Conservation (phyloP, 2,113 vertebrate species). For the Ptychochromis oligacanthus region DNA sequence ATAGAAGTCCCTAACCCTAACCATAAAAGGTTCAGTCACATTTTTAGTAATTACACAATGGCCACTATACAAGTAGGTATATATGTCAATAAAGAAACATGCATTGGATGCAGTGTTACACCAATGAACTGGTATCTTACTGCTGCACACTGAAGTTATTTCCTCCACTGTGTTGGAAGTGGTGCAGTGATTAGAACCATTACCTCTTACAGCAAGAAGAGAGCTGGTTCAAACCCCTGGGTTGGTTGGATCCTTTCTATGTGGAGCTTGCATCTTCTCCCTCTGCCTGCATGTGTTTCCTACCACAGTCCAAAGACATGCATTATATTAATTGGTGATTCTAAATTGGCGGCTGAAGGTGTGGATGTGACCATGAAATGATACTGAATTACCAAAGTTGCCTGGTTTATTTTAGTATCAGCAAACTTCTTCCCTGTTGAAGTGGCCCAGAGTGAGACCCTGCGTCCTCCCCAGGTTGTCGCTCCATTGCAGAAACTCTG, state of each 20-base stretch:
- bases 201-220: no score
- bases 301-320: no score
- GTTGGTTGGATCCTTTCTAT: not conserved
- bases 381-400: not conserved
- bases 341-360: not conserved
- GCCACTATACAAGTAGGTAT: not conserved
- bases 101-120: not conserved
- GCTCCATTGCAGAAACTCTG: not conserved
- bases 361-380: not conserved
- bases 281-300: not conserved
- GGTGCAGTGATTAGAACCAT: no score
- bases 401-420: not conserved
- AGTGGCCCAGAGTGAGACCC: not conserved
- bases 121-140: not conserved
- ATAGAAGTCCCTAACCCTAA: fast-evolving
- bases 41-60: not conserved
- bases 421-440: not conserved
- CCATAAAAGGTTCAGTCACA: not conserved
- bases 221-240: not conserved
- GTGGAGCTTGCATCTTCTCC: not conserved
- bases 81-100: not conserved
- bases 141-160: not conserved
- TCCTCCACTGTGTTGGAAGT: not conserved
- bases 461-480: not conserved
- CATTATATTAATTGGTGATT: not conserved